Percentiles rank a stretch among this genome's conserved stretches.
These are phyloP conservation scores for Tiphia femorata DNA, from an alignment of 2,888 invertebrate species.

Conservation along the genomic window DNA sequence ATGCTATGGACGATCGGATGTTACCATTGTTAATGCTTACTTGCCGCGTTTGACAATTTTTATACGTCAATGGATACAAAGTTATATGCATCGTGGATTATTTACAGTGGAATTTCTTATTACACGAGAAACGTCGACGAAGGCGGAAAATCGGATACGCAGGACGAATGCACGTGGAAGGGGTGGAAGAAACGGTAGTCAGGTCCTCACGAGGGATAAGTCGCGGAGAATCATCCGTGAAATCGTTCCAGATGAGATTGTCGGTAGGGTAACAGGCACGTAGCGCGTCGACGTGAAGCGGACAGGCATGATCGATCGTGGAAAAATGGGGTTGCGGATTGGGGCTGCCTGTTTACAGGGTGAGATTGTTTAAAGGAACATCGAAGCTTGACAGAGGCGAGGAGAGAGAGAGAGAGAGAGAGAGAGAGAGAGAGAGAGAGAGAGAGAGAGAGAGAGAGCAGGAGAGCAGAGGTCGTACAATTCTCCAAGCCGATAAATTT, in stretches of 20 bases:
- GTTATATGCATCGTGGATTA: too few species aligned
- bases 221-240: conserved; percentile 21
- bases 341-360: conserved; percentile 25
- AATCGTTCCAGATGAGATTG: conserved; percentile 27
- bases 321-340: too few species aligned
- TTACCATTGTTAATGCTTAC: too few species aligned
- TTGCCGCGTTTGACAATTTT: too few species aligned
- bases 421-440: conserved; percentile 11
- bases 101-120: too few species aligned
- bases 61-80: too few species aligned
- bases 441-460: conserved; percentile 4
- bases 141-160: background rate
- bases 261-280: conserved; percentile 23
- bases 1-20: too few species aligned
- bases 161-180: background rate
- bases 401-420: conserved; percentile 4
- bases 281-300: conserved; percentile 25
- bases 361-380: conserved; percentile 24
- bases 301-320: conserved; percentile 37
- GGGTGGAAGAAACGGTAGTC: background rate
- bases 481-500: background rate
- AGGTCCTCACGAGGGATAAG: background rate
- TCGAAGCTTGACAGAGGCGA: conserved; percentile 6
- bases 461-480: conserved; percentile 23
- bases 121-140: too few species aligned